A percentile compares a stretch with the other conserved stretches of the same genome.
Evolutionary conservation across 2,888 invertebrate species (phyloP).

Genomic region (Amphimallon solstitiale): DNA sequence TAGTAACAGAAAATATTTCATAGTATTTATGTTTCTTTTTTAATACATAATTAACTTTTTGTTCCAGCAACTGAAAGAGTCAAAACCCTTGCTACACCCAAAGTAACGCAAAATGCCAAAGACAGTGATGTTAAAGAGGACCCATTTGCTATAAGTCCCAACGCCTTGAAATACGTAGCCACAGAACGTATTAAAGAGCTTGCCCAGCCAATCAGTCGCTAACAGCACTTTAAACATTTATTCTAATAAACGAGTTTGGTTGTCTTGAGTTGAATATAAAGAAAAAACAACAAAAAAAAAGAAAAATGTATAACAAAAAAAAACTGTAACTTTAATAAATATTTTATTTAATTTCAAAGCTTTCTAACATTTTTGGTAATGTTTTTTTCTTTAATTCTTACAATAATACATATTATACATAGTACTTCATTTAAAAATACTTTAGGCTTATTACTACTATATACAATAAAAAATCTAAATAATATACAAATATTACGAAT

Average conservation of each 20-base stretch:
- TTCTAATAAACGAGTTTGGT: background rate
- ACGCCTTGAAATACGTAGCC: slow-evolving; percentile 65
- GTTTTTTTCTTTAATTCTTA: background rate
- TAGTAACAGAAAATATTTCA: background rate
- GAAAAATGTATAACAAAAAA: slow-evolving; percentile 5
- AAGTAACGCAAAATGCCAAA: slow-evolving; percentile 55
- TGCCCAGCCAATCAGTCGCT: slow-evolving; percentile 61
- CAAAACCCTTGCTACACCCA: slow-evolving; percentile 57
- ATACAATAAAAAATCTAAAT: background rate
- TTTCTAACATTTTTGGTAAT: background rate
- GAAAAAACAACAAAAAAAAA: slow-evolving; percentile 10
- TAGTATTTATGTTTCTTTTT: background rate
- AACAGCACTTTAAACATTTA: slow-evolving; percentile 38
- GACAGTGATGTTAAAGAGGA: slow-evolving; percentile 64
- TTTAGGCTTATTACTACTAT: background rate
- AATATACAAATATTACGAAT: background rate
- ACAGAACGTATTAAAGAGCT: slow-evolving; percentile 63
- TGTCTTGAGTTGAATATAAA: slow-evolving; percentile 11
- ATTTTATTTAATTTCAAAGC: background rate
- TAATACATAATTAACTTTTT: background rate
- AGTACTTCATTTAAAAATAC: background rate
- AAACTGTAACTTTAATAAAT: slow-evolving; percentile 8
- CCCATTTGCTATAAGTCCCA: slow-evolving; percentile 63
- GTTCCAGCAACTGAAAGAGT: slow-evolving; percentile 54
- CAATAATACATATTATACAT: too few species aligned